A percentile compares a stretch with the other conserved stretches of the same genome.
phyloP scores from a whole-genome alignment of 2,113 vertebrate genomes.

The Tympanuchus pallidicinctus region DNA sequence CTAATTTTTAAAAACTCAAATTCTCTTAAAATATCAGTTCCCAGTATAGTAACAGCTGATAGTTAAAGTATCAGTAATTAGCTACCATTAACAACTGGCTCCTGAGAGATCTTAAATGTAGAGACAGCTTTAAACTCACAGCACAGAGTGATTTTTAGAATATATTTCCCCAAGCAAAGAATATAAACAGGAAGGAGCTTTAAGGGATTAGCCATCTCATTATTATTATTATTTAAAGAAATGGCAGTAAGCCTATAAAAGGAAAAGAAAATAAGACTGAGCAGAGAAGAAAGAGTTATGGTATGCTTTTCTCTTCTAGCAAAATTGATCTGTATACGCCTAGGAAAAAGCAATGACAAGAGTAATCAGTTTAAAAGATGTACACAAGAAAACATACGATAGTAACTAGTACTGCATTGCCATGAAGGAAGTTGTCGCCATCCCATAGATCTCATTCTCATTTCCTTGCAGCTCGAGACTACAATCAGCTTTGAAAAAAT shows the following conservation, averaged over 20 bases:
- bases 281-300: neutral
- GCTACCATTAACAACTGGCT: neutral
- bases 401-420: neutral
- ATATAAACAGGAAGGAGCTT: neutral
- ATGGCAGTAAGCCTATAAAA: neutral
- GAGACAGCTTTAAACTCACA: neutral
- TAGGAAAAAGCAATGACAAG: neutral
- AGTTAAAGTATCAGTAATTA: neutral
- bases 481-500: conserved; percentile 38
- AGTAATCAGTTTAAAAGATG: neutral
- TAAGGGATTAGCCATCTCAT: neutral
- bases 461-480: conserved; percentile 15
- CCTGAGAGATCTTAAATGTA: neutral
- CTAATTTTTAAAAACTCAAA: neutral
- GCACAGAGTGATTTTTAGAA: neutral
- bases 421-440: neutral
- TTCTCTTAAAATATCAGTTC: neutral
- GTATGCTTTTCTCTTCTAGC: neutral
- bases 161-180: neutral
- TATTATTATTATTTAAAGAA: neutral
- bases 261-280: neutral
- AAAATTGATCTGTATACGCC: neutral
- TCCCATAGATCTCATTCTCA: neutral
- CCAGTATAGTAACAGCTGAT: neutral
- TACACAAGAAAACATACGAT: neutral